Conservation (phyloP, 2,113 vertebrate genomes). For the Muntiacus reevesi region DNA sequence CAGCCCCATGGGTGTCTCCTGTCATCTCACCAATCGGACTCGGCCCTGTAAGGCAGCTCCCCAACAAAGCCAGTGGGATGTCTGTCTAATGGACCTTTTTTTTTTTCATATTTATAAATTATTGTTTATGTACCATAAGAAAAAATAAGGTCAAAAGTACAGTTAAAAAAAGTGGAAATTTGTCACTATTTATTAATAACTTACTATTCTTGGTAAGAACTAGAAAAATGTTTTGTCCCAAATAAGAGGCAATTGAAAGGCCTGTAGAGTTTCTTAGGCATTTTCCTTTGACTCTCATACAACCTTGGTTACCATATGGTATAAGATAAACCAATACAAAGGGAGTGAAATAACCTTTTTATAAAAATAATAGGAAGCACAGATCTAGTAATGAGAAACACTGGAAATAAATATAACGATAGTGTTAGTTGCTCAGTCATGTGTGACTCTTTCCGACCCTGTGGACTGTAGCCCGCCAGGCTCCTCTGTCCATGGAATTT, state of each 20-base stretch:
- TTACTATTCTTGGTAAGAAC: conserved; percentile 59
- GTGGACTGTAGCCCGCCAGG: neutral
- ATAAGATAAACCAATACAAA: conserved; percentile 2
- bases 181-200: neutral
- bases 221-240: conserved; percentile 52
- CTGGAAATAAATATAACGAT: neutral
- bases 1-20: neutral
- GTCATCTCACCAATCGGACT: neutral
- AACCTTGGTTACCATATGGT: conserved; percentile 35
- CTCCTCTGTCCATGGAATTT: neutral
- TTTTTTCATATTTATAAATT: conserved; percentile 61
- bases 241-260: neutral
- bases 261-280: conserved; percentile 25
- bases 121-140: conserved; percentile 66
- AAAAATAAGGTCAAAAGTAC: conserved; percentile 68
- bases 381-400: neutral
- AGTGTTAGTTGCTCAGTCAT: neutral
- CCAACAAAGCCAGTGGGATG: neutral
- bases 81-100: neutral
- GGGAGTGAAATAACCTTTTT: neutral
- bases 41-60: neutral
- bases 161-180: conserved; percentile 71
- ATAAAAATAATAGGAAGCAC: conserved; percentile 6
- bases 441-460: neutral
- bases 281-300: conserved; percentile 41